Evolutionary conservation across 2,113 vertebrate species (phyloP), one percentile per base, ranked within the genome.

Genomic region (Dromiciops gliroides): DNA sequence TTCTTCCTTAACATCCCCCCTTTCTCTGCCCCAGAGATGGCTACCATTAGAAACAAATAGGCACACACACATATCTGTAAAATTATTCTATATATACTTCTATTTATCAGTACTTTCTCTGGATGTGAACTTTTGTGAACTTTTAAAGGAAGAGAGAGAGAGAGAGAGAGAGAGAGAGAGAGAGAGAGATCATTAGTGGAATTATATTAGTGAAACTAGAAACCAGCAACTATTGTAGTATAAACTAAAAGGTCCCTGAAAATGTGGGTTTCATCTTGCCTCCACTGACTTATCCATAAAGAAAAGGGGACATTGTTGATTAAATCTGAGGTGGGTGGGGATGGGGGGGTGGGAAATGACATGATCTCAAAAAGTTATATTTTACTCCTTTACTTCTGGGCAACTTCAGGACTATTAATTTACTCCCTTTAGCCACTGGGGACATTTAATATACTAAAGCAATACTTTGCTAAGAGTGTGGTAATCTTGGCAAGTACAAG

Each of bases 101-200:
- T n/a, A n/a, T n/a, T n/a, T n/a, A n/a, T n/a, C n/a, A n/a, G n/a
- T n/a, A n/a, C n/a, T n/a, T n/a, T n/a, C n/a, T n/a, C n/a, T n/a
- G n/a, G n/a, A n/a, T n/a, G n/a, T n/a, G 0, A 50, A 10, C 19
- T 56, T 24, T 48, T 90, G 94, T 92, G 93, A 90, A 96, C 67
- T 96, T 93, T 90, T 75, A 67, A 88, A 90, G 48, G 75, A 95
- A 95, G 96, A 94, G n/a, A n/a, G n/a, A n/a, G n/a, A n/a, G n/a
- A n/a, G n/a, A n/a, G n/a, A n/a, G n/a, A n/a, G n/a, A n/a, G n/a
- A n/a, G n/a, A n/a, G n/a, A n/a, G n/a, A n/a, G n/a, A n/a, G n/a
- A n/a, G n/a, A 95, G 1, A 44, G 22, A 91, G 16, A 44, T 83
- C 67, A 83, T 44, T 83, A n/a, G n/a, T 83, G 19, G 44, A 83